Percentiles rank a stretch among this genome's conserved stretches.
Evolutionary conservation across 2,113 vertebrate genomes (phyloP).

Genomic region (Muscicapa adusta): DNA sequence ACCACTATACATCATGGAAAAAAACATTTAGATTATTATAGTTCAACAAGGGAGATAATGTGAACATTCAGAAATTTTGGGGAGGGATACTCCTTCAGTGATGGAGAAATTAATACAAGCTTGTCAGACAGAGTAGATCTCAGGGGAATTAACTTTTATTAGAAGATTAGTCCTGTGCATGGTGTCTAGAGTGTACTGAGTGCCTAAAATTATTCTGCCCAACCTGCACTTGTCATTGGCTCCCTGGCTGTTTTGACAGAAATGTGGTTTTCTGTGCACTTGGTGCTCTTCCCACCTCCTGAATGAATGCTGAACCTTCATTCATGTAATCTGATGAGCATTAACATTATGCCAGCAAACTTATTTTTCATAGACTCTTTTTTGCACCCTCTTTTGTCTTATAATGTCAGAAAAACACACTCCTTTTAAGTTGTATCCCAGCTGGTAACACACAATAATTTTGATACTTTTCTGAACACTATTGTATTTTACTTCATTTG

Average conservation of each 20-base stretch:
- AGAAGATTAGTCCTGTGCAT: background rate
- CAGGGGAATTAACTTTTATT: background rate
- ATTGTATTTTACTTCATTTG: background rate
- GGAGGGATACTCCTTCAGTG: background rate
- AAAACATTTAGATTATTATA: background rate
- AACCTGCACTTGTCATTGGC: background rate
- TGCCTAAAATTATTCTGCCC: background rate
- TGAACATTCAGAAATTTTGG: background rate
- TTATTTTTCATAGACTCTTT: background rate
- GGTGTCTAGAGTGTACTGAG: background rate
- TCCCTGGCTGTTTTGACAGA: background rate
- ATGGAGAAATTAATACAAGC: background rate
- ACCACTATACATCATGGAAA: background rate
- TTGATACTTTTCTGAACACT: background rate
- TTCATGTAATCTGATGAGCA: background rate
- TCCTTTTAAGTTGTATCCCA: background rate
- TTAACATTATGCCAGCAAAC: background rate
- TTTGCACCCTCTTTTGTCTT: background rate
- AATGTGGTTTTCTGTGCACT: background rate
- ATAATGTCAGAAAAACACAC: background rate
- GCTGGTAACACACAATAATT: background rate
- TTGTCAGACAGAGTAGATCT: background rate
- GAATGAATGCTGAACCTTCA: background rate
- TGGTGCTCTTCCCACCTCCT: background rate
- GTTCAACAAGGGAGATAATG: background rate